Conservation (phyloP, 2,113 vertebrate genomes). For the Daboia siamensis region DNA sequence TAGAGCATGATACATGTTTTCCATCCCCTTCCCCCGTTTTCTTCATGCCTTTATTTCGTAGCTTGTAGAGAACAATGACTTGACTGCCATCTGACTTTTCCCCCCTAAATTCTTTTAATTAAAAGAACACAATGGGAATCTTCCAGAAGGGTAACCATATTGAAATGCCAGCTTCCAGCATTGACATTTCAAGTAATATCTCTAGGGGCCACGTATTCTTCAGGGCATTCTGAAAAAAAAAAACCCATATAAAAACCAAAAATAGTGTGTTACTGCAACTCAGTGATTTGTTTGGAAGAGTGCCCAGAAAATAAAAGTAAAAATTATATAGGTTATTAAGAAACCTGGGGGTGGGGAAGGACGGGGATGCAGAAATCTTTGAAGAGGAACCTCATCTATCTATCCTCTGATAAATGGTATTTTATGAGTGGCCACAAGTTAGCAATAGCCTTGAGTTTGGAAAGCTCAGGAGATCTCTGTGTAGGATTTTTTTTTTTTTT, state of each 20-base stretch:
- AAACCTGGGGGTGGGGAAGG: neutral
- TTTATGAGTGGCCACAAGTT: neutral
- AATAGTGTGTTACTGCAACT: neutral
- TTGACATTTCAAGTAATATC: neutral
- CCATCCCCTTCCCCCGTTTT: neutral
- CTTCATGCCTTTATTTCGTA: neutral
- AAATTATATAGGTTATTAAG: neutral
- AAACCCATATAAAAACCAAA: neutral
- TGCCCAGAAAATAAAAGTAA: neutral
- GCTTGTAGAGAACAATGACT: neutral
- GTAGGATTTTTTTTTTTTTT: neutral
- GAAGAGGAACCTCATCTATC: neutral
- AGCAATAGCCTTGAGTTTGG: neutral
- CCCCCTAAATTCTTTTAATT: neutral
- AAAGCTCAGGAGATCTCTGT: neutral
- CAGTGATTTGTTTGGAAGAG: neutral
- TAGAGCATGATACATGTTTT: neutral
- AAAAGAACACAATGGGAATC: neutral
- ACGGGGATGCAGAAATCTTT: neutral
- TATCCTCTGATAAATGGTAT: neutral
- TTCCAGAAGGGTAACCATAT: neutral
- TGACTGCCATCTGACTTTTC: neutral
- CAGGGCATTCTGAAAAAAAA: neutral
- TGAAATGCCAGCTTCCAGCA: neutral
- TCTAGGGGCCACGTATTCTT: neutral